phyloP scores from a whole-genome alignment of 2,888 invertebrate genomes.

The Orgyia antiqua region DNA sequence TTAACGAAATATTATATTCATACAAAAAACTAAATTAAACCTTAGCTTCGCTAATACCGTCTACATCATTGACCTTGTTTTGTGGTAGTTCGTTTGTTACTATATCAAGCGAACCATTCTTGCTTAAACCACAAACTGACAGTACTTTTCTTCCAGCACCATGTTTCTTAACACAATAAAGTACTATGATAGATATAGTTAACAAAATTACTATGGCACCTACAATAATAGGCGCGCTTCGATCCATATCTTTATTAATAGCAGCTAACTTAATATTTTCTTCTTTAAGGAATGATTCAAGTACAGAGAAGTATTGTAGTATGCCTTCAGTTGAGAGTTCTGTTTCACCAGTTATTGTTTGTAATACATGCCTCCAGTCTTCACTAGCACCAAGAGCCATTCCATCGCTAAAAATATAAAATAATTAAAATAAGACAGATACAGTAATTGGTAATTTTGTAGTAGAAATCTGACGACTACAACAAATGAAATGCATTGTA shows the following conservation, averaged over 20 bases:
- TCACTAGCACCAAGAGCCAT: conserved; percentile 67
- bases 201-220: conserved; percentile 53
- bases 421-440: too few species aligned
- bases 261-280: conserved; percentile 46
- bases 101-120: conserved; percentile 68
- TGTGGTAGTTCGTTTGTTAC: conserved; percentile 54
- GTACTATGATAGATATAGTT: conserved; percentile 49
- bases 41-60: conserved; percentile 62
- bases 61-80: conserved; percentile 46
- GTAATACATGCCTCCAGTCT: conserved; percentile 62
- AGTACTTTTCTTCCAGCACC: conserved; percentile 46
- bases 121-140: conserved; percentile 56
- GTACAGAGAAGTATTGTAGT: conserved; percentile 53
- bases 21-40: conserved; percentile 38
- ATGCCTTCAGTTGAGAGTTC: conserved; percentile 62
- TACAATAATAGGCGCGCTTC: conserved; percentile 58
- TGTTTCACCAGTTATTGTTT: conserved; percentile 59
- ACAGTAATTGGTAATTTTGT: too few species aligned
- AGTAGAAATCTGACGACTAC: too few species aligned
- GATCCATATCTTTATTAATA: conserved; percentile 47
- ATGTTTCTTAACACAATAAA: conserved; percentile 63
- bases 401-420: conserved; percentile 47
- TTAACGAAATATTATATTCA: too few species aligned
- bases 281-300: conserved; percentile 43
- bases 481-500: too few species aligned